These are phyloP conservation scores for Morelia viridis DNA, from an alignment of 2,797 vertebrate species.

Conservation along the genomic window DNA sequence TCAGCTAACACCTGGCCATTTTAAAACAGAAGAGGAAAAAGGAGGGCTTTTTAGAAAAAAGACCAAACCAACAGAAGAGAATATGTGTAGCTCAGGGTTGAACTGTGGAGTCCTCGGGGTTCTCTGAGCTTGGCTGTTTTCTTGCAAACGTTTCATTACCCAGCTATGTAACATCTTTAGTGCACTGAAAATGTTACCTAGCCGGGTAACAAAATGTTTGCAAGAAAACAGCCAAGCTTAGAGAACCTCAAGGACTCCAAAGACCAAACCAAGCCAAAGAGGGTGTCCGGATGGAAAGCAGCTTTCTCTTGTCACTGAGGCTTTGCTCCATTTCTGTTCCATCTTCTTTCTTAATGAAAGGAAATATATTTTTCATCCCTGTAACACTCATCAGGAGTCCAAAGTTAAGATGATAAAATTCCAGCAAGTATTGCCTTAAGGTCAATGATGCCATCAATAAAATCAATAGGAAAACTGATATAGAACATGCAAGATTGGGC, in stretches of 20 bases:
- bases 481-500: not conserved
- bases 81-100: too few species aligned
- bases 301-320: not conserved
- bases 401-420: not conserved
- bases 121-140: too few species aligned
- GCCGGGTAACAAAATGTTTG: too few species aligned
- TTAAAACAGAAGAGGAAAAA: not conserved
- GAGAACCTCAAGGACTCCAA: not conserved
- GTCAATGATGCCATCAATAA: not conserved
- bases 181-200: too few species aligned
- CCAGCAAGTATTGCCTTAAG: not conserved
- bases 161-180: too few species aligned
- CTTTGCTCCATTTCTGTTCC: not conserved
- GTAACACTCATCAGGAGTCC: not conserved
- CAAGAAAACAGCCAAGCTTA: too few species aligned
- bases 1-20: not conserved
- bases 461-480: not conserved
- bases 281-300: not conserved
- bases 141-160: too few species aligned
- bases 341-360: not conserved
- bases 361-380: not conserved
- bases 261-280: not conserved
- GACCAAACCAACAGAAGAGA: not conserved
- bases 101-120: too few species aligned
- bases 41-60: not conserved